A percentile compares a stretch with the other conserved stretches of the same genome.
These are phyloP conservation scores for Meleagris gallopavo DNA, from an alignment of 2,113 vertebrate species.

Conservation along the genomic window DNA sequence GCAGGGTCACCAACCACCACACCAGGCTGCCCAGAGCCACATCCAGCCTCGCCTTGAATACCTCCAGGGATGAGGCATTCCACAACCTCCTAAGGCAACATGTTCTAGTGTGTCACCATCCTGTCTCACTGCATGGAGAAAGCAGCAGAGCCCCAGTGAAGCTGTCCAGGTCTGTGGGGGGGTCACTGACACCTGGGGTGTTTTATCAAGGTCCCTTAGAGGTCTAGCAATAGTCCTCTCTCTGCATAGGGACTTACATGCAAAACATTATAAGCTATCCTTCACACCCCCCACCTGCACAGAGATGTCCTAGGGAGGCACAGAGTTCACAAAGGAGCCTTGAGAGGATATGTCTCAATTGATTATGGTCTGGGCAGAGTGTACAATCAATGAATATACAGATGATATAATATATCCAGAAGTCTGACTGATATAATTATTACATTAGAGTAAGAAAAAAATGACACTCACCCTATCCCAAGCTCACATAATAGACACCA, in stretches of 20 bases:
- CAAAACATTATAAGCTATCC: neutral
- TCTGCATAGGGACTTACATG: neutral
- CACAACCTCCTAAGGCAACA: too few relatives aligned
- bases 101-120: too few relatives aligned
- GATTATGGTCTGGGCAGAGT: neutral
- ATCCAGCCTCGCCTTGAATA: too few relatives aligned
- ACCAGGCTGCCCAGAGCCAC: too few relatives aligned
- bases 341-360: neutral
- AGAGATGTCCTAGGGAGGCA: neutral
- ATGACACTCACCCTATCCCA: too few relatives aligned
- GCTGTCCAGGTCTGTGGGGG: neutral
- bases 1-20: too few relatives aligned
- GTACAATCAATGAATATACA: too few relatives aligned
- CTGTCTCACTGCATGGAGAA: neutral
- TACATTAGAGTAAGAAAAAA: too few relatives aligned
- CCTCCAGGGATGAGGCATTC: too few relatives aligned
- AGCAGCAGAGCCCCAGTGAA: neutral
- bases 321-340: neutral
- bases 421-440: too few relatives aligned
- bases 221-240: rapidly evolving
- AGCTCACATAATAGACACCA: too few relatives aligned
- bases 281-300: neutral
- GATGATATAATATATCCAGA: too few relatives aligned
- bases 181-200: neutral
- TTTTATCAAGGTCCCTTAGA: neutral